phyloP scores from a whole-genome alignment of 2,113 vertebrate species.

The Archocentrus centrarchus region DNA sequence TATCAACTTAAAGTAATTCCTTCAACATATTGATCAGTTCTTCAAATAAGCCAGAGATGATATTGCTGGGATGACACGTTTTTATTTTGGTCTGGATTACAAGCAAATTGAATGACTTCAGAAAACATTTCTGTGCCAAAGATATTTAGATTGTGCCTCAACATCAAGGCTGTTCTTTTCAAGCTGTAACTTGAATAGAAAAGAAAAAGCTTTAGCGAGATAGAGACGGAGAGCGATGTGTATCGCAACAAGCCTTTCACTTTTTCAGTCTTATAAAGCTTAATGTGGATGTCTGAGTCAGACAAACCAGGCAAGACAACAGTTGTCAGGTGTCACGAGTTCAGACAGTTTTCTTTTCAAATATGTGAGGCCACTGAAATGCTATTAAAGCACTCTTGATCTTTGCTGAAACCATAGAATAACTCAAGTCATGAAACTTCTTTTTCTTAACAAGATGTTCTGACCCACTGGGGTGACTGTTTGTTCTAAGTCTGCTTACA shows the following conservation, averaged over 20 bases:
- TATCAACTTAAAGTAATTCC: not conserved
- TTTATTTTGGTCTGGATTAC: not conserved
- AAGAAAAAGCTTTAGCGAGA: conserved; percentile 15
- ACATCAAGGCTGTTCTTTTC: conserved; percentile 19
- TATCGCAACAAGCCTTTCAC: conserved; percentile 7
- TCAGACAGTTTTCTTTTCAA: conserved; percentile 5
- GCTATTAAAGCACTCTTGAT: not conserved
- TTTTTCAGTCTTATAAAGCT: conserved; percentile 4
- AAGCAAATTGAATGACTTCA: not conserved
- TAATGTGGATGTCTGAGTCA: conserved; percentile 17
- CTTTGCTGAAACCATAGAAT: not conserved
- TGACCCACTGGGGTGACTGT: not conserved
- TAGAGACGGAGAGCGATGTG: not conserved
- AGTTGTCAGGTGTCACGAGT: conserved; percentile 1
- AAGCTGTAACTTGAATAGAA: not conserved
- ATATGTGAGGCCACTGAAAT: not conserved
- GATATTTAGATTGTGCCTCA: not conserved
- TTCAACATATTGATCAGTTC: not conserved
- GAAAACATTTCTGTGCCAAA: not conserved
- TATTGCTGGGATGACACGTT: not conserved
- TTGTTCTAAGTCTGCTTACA: not conserved
- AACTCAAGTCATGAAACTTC: not conserved
- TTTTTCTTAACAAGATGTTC: not conserved
- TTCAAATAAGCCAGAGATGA: not conserved
- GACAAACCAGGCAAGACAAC: conserved; percentile 20